phyloP scores from a whole-genome alignment of 1,140 invertebrate genomes.

The Asobara japonica region DNA sequence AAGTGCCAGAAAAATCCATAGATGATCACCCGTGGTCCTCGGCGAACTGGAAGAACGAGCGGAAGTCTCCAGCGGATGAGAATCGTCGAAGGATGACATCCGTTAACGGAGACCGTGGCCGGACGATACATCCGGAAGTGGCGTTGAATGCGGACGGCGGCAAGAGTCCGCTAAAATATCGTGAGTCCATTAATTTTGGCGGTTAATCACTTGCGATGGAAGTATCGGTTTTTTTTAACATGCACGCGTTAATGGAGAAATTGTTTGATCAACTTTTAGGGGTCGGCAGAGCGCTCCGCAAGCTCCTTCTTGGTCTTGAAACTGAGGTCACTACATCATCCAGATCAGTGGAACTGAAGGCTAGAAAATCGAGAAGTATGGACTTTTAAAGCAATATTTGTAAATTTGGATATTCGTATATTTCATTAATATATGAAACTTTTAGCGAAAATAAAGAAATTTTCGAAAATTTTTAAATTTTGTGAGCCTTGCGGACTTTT shows the following conservation, averaged over 20 bases:
- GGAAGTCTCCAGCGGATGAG: conserved; percentile 16
- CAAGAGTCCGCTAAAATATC: conserved; percentile 26
- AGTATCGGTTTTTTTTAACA: background rate
- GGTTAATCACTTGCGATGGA: background rate
- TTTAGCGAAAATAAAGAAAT: too few relatives aligned
- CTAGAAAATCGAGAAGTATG: background rate
- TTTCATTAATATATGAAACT: too few relatives aligned
- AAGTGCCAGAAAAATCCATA: background rate
- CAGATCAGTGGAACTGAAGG: background rate
- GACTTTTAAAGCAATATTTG: background rate
- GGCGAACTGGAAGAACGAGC: conserved; percentile 17
- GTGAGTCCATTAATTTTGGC: conserved; percentile 27
- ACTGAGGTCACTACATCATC: background rate
- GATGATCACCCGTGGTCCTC: conserved; percentile 26
- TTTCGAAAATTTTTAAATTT: too few relatives aligned
- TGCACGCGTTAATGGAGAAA: background rate
- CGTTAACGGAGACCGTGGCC: conserved; percentile 33
- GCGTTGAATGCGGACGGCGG: conserved; percentile 23
- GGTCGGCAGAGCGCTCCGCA: background rate
- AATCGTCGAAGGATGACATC: conserved; percentile 25
- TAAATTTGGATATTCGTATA: background rate
- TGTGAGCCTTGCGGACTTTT: too few relatives aligned
- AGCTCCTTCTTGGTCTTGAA: background rate
- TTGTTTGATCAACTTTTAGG: too few relatives aligned
- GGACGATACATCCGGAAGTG: conserved; percentile 39